Base-by-base conservation (phyloP, 92 coral and sea anemone genomes). In the Diadumene lineata region DNA sequence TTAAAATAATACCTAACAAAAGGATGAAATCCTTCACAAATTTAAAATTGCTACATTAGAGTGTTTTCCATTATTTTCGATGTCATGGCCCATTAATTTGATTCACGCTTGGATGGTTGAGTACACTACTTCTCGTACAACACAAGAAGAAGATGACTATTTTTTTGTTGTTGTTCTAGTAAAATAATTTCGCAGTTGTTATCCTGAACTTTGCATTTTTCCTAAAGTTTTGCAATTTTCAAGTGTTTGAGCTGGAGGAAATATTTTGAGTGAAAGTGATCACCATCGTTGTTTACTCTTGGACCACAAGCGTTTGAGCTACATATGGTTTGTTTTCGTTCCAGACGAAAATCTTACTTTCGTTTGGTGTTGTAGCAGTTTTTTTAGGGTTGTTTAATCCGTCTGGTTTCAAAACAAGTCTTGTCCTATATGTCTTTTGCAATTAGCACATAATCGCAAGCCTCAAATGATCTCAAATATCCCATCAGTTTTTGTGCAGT, bases 71-170 rank as follows among this genome's bases (percentile, higher is more conserved):
- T 27, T 62, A 27, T 27, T 62, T 62, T 62, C 31, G 17, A 29
- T 62, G 10, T 62, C 68, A 62, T 31, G 68, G 68, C 38, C 31
- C 43, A 62, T 62, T 62, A 62, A 31, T 62, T 62, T 13, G 21
- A 62, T 62, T 30, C 43, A 62, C n/a, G n/a, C n/a, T n/a, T 62
- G 68, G 43, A 2, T 30, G 32, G 68, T 22, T 17, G 64, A 58
- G 60, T 53, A 53, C n/a, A 53, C 4, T 16, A 46, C 16, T 53
- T 22, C 60, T 16, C 60, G 25, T 2, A 53, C n/a, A 38, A 13
- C n/a, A n/a, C n/a, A n/a, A n/a, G n/a, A n/a, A 4, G 48, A 13
- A 38, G 48, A 38, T 38, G 13, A 38, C 6, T 38, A 4, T 4
- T 38, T 38, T 6, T 38, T 38, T 4, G 6, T 38, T 4, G 13